Percentiles rank a stretch among this genome's conserved stretches.
Evolutionary conservation across 2,888 invertebrate genomes (phyloP).

Genomic region (Melitaea athalia): DNA sequence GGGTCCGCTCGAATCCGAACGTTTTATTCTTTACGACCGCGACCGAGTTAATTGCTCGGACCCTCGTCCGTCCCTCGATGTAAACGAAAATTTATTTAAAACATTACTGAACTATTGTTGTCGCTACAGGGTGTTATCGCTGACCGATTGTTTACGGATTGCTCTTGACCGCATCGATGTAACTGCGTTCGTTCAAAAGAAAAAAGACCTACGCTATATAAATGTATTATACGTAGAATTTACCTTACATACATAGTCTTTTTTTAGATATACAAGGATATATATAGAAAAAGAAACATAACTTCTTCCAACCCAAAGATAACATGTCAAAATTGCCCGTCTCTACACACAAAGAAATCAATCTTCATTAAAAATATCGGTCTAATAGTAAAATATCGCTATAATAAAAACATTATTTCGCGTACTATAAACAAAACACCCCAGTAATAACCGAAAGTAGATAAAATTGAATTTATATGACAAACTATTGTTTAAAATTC

Average conservation of each 20-base stretch:
- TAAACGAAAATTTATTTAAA: slow-evolving; percentile 76
- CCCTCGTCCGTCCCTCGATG: slow-evolving; percentile 77
- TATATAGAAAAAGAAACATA: too few species aligned
- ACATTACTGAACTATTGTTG: slow-evolving; percentile 47
- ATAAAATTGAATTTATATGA: slow-evolving; percentile 80
- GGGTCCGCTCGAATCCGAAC: slow-evolving; percentile 59
- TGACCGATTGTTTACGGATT: not conserved
- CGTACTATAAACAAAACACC: slow-evolving; percentile 46
- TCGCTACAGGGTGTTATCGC: slow-evolving; percentile 34
- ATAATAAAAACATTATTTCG: not conserved
- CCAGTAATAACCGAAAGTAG: slow-evolving; percentile 56
- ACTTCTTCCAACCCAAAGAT: too few species aligned
- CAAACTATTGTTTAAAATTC: slow-evolving; percentile 82
- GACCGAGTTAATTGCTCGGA: slow-evolving; percentile 74
- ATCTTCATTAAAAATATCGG: too few species aligned
- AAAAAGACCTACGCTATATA: too few species aligned
- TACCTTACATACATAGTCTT: too few species aligned
- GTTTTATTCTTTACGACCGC: slow-evolving; percentile 76
- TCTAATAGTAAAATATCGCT: too few species aligned
- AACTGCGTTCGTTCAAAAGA: too few species aligned
- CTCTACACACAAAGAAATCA: too few species aligned
- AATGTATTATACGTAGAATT: too few species aligned
- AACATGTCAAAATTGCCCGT: too few species aligned
- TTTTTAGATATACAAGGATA: too few species aligned
- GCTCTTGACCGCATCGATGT: too few species aligned